A percentile compares a stretch with the other conserved stretches of the same genome.
Conservation (phyloP, 1,140 invertebrate genomes). For the Pseudobourletiella spinata region DNA sequence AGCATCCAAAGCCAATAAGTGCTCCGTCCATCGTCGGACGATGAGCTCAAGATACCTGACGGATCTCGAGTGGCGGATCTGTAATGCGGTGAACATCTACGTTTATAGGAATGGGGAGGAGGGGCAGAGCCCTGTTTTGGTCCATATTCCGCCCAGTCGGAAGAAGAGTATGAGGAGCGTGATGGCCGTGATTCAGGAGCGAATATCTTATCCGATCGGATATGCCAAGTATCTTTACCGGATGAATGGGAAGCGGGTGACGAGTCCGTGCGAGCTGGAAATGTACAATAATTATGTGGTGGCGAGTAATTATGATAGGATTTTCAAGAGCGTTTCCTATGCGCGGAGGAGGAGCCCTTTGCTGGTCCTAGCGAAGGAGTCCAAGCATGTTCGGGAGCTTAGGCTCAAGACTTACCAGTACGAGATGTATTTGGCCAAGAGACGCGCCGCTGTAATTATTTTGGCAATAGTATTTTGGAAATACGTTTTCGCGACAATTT, state of each 20-base stretch:
- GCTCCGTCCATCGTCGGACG: neutral
- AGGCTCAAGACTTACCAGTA: constrained; percentile 23
- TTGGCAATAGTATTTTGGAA: too few species aligned
- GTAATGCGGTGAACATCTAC: constrained; percentile 35
- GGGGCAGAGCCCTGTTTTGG: constrained; percentile 4
- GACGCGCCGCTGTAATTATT: constrained; percentile 16
- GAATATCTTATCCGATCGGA: constrained; percentile 27
- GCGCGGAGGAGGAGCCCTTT: constrained; percentile 25
- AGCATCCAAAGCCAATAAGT: neutral
- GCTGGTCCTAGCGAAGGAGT: constrained; percentile 26
- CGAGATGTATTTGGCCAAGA: constrained; percentile 18
- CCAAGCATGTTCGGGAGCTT: constrained; percentile 28
- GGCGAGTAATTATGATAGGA: constrained; percentile 27
- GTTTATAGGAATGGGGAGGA: constrained; percentile 28
- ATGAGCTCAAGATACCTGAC: constrained; percentile 22
- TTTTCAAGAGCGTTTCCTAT: constrained; percentile 31
- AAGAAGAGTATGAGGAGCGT: constrained; percentile 32
- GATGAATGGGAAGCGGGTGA: constrained; percentile 30
- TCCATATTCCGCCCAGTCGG: constrained; percentile 30
- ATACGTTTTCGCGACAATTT: too few species aligned
- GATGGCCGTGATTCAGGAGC: constrained; percentile 27
- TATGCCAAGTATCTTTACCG: constrained; percentile 30
- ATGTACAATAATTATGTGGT: constrained; percentile 36
- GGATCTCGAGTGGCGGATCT: constrained; percentile 34
- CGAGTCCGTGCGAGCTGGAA: constrained; percentile 15